A percentile compares a stretch with the other conserved stretches of the same genome.
These are phyloP conservation scores for Potamarius usumacintae DNA, from an alignment of 2,113 vertebrate species.

Conservation along the genomic window DNA sequence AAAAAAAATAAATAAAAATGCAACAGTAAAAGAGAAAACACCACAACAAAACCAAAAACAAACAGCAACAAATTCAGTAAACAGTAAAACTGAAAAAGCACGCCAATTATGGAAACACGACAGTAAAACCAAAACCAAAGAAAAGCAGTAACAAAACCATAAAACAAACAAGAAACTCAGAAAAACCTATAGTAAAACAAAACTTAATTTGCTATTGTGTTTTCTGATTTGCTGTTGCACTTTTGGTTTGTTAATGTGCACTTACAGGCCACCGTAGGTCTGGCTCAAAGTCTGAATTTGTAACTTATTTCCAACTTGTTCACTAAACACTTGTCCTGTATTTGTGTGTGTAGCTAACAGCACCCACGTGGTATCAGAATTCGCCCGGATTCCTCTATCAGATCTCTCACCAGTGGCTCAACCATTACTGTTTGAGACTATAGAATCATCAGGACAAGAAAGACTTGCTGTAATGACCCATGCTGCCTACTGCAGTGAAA, in stretches of 20 bases:
- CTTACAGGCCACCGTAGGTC: background rate
- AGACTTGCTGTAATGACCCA: constrained; percentile 19
- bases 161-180: background rate
- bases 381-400: constrained; percentile 47
- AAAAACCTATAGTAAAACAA: background rate
- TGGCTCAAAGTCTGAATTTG: background rate
- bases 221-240: background rate
- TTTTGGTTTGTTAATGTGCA: background rate
- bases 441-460: constrained; percentile 23
- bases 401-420: constrained; percentile 51
- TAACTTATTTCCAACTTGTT: background rate
- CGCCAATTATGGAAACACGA: background rate
- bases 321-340: background rate
- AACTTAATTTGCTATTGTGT: background rate
- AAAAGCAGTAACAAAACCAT: background rate
- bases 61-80: background rate
- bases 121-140: background rate
- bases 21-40: background rate
- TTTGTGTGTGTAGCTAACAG: constrained; percentile 38
- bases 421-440: constrained; percentile 30
- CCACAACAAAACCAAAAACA: background rate
- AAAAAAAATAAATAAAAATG: background rate
- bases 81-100: background rate
- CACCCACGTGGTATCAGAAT: constrained; percentile 10
- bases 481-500: background rate